These are phyloP conservation scores for Patella ulyssiponensis DNA, from an alignment of 2,888 invertebrate genomes.

Conservation along the genomic window DNA sequence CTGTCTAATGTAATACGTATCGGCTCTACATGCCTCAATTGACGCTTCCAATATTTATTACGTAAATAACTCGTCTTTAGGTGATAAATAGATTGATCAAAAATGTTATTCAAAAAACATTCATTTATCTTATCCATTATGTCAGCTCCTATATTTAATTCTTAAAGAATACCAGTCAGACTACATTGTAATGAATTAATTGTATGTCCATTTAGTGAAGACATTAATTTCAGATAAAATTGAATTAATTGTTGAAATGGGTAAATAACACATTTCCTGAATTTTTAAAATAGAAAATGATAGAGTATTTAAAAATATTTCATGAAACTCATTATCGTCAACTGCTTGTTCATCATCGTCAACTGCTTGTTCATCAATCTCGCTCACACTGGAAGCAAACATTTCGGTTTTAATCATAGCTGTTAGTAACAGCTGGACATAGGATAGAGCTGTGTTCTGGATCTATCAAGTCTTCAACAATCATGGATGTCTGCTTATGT, in stretches of 20 bases:
- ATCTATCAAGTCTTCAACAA: too few species aligned
- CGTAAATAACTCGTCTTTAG: background rate
- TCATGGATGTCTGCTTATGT: too few species aligned
- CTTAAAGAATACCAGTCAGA: background rate
- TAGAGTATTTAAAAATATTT: background rate
- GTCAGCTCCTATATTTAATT: background rate
- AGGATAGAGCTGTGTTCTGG: too few species aligned
- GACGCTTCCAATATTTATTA: background rate
- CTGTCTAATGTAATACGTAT: background rate
- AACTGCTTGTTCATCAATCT: too few species aligned
- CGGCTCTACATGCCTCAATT: background rate
- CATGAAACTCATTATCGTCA: too few species aligned
- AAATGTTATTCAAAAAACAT: background rate
- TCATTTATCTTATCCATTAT: background rate
- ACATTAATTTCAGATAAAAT: background rate
- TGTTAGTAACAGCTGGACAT: too few species aligned
- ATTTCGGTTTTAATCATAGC: too few species aligned
- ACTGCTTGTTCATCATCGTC: too few species aligned
- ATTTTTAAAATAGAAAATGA: background rate
- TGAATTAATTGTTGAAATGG: background rate
- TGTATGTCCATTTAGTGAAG: background rate
- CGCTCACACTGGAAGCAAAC: too few species aligned
- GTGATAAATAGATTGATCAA: background rate
- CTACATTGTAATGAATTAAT: background rate
- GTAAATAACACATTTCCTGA: conserved; percentile 1